phyloP scores from a whole-genome alignment of 2,113 vertebrate genomes.

The Uropsilus gracilis region DNA sequence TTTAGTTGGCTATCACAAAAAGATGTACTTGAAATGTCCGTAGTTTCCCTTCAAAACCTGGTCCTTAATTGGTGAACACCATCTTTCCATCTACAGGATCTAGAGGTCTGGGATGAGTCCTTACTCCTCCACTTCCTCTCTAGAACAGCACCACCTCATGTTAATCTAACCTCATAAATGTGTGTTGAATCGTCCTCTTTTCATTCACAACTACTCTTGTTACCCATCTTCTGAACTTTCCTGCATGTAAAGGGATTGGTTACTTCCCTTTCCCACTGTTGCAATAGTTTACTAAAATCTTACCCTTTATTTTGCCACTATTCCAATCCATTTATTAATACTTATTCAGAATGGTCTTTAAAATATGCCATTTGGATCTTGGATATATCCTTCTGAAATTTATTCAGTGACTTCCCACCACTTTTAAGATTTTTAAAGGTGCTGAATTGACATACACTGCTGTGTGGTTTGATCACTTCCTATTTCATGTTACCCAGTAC shows the following conservation, averaged over 20 bases:
- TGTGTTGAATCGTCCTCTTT: not conserved
- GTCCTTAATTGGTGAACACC: not conserved
- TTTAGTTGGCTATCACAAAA: not conserved
- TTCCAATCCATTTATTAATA: not conserved
- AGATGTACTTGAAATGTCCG: not conserved
- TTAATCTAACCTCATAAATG: not conserved
- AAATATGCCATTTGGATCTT: not conserved
- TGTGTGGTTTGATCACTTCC: not conserved
- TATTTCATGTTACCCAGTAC: fast-evolving
- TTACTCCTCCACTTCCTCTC: not conserved
- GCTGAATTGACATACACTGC: not conserved
- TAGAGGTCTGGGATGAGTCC: not conserved
- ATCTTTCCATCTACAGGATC: not conserved
- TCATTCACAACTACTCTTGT: not conserved
- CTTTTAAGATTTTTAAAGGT: not conserved
- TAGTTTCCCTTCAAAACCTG: not conserved
- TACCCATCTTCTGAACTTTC: not conserved
- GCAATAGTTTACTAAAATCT: not conserved
- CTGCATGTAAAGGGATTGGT: not conserved
- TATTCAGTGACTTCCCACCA: not conserved
- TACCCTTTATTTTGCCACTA: not conserved
- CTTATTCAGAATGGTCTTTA: not conserved
- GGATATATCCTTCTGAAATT: not conserved
- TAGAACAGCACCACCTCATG: not conserved
- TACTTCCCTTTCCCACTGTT: not conserved